A percentile compares a stretch with the other conserved stretches of the same genome.
Evolutionary conservation across 2,888 invertebrate species (phyloP).

Genomic region (Lithophane ornitopus): DNA sequence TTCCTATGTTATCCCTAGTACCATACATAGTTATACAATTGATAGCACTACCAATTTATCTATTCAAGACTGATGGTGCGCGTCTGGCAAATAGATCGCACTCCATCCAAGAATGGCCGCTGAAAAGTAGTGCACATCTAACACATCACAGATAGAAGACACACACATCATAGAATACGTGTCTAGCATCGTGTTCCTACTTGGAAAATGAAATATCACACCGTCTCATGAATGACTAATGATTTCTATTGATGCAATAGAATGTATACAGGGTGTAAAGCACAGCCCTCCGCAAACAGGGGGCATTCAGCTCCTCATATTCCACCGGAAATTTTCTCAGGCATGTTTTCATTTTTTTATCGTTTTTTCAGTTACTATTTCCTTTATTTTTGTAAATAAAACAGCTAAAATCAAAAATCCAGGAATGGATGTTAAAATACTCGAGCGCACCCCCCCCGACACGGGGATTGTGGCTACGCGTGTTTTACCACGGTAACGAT

Average conservation of each 20-base stretch:
- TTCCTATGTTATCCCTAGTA: not conserved
- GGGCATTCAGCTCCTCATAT: no score
- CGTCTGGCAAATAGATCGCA: not conserved
- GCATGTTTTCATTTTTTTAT: no score
- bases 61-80: not conserved
- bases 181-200: not conserved
- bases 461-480: no score
- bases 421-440: no score
- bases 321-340: no score
- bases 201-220: conserved; percentile 4
- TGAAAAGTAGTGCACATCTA: not conserved
- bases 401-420: no score
- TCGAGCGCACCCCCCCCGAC: no score
- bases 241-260: not conserved
- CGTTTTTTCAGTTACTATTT: no score
- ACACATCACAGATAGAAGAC: not conserved
- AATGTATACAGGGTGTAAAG: no score
- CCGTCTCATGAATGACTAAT: not conserved
- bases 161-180: not conserved
- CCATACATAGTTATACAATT: not conserved
- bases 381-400: no score
- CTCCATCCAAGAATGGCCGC: not conserved
- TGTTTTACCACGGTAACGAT: no score
- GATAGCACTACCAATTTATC: not conserved
- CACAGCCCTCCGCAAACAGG: no score